These are phyloP conservation scores for Spea hammondii DNA, from an alignment of 2,797 vertebrate genomes.

Conservation along the genomic window DNA sequence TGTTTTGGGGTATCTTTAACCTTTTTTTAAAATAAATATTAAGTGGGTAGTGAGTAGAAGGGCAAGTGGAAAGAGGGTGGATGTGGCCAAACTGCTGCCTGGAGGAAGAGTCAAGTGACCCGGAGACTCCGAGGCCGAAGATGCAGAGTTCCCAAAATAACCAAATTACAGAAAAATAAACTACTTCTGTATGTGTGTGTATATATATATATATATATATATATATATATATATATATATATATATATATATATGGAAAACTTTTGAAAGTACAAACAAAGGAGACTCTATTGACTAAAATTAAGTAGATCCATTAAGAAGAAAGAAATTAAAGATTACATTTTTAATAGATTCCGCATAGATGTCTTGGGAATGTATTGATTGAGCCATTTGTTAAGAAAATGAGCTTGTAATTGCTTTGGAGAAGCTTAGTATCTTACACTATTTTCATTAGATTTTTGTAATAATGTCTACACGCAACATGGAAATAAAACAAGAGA, in stretches of 20 bases:
- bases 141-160: too few relatives aligned
- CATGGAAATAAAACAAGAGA: conserved; percentile 34
- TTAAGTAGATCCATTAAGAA: conserved; percentile 43
- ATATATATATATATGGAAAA: not conserved
- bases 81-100: too few relatives aligned
- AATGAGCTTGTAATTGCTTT: conserved; percentile 49
- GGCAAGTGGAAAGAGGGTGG: too few relatives aligned
- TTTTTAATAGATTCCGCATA: conserved; percentile 46
- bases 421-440: conserved; percentile 35
- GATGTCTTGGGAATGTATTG: conserved; percentile 46
- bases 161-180: too few relatives aligned
- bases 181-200: too few relatives aligned
- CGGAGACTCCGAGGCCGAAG: too few relatives aligned
- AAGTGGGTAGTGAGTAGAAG: too few relatives aligned
- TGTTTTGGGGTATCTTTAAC: too few relatives aligned
- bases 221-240: too few relatives aligned
- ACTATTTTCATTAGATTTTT: conserved; percentile 38
- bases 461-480: conserved; percentile 35
- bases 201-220: too few relatives aligned
- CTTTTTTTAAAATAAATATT: too few relatives aligned
- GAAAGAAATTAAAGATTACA: conserved; percentile 45
- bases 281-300: conserved; percentile 24
- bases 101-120: too few relatives aligned
- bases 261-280: conserved; percentile 25
- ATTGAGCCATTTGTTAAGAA: conserved; percentile 48